Conservation (phyloP, 1,140 invertebrate species). For the Drosophila insularis region DNA sequence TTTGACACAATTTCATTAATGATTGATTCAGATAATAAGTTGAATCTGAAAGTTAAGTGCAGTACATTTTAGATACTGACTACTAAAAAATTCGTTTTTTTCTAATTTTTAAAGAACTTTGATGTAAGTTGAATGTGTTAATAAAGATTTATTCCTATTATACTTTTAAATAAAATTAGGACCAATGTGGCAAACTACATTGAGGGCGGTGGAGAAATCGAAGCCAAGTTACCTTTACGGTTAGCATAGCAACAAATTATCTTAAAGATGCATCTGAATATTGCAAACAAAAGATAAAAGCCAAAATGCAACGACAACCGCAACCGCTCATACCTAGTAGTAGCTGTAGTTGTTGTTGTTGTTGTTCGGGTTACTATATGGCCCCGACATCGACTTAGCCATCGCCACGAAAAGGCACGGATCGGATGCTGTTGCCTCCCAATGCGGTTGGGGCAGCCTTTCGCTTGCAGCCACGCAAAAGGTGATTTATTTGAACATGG, state of each 20-base stretch:
- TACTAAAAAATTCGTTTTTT: too few relatives aligned
- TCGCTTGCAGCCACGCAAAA: slow-evolving; percentile 82
- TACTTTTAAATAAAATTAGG: too few relatives aligned
- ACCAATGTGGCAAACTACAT: slow-evolving; percentile 32
- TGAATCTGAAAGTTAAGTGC: too few relatives aligned
- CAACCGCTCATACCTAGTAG: slow-evolving; percentile 47
- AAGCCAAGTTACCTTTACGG: slow-evolving; percentile 56
- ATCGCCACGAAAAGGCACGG: not conserved
- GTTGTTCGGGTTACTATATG: slow-evolving; percentile 28
- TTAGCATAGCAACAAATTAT: slow-evolving; percentile 73
- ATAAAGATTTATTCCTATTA: too few relatives aligned
- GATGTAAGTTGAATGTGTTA: too few relatives aligned
- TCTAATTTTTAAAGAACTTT: too few relatives aligned
- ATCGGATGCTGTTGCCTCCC: slow-evolving; percentile 3
- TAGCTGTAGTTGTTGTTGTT: slow-evolving; percentile 21
- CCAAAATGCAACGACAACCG: slow-evolving; percentile 76
- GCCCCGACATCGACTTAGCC: not conserved
- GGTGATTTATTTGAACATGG: slow-evolving; percentile 83
- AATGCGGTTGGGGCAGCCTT: slow-evolving; percentile 55
- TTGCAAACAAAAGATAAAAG: slow-evolving; percentile 81
- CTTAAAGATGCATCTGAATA: slow-evolving; percentile 79
- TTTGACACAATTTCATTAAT: too few relatives aligned
- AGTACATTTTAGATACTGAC: too few relatives aligned
- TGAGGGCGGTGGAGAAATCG: slow-evolving; percentile 47
- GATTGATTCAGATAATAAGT: too few relatives aligned